Base-by-base conservation (phyloP, 2,797 vertebrate genomes). In the Meriones psammophilus region DNA sequence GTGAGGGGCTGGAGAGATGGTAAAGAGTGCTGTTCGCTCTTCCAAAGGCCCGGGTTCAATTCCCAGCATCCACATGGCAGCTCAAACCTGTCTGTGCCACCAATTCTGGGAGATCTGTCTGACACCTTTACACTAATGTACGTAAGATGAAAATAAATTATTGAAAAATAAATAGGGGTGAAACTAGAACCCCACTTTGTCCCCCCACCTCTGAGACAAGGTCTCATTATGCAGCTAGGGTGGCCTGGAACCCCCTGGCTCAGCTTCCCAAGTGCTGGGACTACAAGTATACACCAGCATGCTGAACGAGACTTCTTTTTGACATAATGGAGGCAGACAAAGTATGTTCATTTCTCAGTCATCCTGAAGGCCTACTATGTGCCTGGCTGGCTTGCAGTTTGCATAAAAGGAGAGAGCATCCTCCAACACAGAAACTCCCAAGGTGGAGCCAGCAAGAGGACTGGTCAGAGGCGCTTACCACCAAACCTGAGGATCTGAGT, bases 401-500 rank as follows among this genome's bases (percentile, higher is more conserved):
- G 20, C 4, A 54, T 2, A 7, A 66, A 56, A 6, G 0, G 3
- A 20, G 3, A 26, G 9, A 26, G 33, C 9, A 42, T 20, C 2
- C 3, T 0, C 2, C 0, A 33, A 5, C 64, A 42, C 0, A 3
- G 30, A 2, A 24, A 58, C 56, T 13, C 42, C 1, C 76, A 0
- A 39, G 58, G 26, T 39, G 64, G 68, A 66, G n/a, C 22, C 50
- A 71, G 46, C 33, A 71, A 56, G 46, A 58, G 3, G 68, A 50
- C 9, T 88, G 30, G n/a, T 39, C 42, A 58, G 33, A 58, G 50
- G 50, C 0, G 4, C 8, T 73, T 39, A 24, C 68, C 30, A 50
- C 50, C 54, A 88, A 54, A 33, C 33, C 66, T 33, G 30, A 54
- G 15, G 20, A 36, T 24, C 20, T 62, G 54, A 87, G 22, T 39